phyloP scores from a whole-genome alignment of 1,140 invertebrate genomes.

The Agrypnia vestita region DNA sequence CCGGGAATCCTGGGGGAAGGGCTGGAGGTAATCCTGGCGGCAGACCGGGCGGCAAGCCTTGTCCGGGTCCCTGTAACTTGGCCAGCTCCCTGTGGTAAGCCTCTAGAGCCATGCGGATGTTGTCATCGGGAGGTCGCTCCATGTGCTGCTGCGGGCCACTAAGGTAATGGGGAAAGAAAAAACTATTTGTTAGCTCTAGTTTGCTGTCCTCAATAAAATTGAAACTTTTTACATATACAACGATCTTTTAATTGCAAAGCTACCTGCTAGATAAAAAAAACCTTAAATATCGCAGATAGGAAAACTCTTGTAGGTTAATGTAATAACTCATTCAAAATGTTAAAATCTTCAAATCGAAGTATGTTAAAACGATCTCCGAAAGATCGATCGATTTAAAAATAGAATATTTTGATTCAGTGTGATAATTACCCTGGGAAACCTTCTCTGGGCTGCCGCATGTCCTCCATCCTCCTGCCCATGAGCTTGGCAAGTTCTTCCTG shows the following conservation, averaged over 20 bases:
- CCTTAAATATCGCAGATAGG: too few relatives aligned
- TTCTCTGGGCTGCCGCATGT: conserved; percentile 80
- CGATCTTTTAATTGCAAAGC: too few relatives aligned
- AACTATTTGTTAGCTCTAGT: conserved; percentile 79
- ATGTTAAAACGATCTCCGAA: too few relatives aligned
- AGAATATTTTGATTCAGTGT: conserved; percentile 7
- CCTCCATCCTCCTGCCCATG: conserved; percentile 85
- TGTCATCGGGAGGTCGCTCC: conserved; percentile 80
- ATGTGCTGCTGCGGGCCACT: conserved; percentile 81
- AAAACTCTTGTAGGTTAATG: too few relatives aligned
- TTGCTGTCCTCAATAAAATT: conserved; percentile 75
- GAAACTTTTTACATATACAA: conserved; percentile 41
- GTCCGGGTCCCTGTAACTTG: conserved; percentile 82
- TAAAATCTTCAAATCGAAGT: too few relatives aligned
- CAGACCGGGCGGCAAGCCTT: conserved; percentile 73
- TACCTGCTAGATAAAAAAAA: too few relatives aligned
- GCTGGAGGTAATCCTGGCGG: conserved; percentile 70
- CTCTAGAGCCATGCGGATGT: conserved; percentile 90
- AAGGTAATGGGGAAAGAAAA: conserved; percentile 88
- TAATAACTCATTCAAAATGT: too few relatives aligned
- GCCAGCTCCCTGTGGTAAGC: conserved; percentile 94
- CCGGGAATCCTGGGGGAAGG: conserved; percentile 71
- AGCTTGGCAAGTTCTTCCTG: conserved; percentile 96
- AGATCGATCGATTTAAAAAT: too few relatives aligned
- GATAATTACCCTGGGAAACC: conserved; percentile 80